Conservation (phyloP, 2,113 vertebrate species). For the Pedetes capensis region DNA sequence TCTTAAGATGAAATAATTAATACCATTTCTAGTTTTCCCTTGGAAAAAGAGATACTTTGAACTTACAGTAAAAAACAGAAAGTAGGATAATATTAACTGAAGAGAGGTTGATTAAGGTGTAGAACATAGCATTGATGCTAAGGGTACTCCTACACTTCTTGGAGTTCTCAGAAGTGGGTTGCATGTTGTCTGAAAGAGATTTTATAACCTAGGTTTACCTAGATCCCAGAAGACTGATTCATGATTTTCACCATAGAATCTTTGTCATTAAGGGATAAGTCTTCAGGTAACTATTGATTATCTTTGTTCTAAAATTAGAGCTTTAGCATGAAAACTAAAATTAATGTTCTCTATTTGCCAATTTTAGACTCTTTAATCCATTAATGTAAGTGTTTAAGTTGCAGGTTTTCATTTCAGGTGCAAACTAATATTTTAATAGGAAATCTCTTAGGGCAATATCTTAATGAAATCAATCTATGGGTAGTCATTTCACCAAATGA, state of each 20-base stretch:
- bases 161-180: neutral
- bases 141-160: neutral
- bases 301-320: constrained; percentile 6
- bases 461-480: neutral
- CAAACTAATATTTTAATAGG: constrained; percentile 58
- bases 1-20: neutral
- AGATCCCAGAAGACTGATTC: neutral
- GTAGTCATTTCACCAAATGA: constrained; percentile 37
- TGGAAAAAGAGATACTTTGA: neutral
- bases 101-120: neutral
- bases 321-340: constrained; percentile 25
- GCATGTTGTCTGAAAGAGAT: neutral
- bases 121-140: neutral
- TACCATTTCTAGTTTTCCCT: neutral
- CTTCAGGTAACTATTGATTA: constrained; percentile 6
- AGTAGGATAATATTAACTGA: constrained; percentile 5
- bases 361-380: constrained; percentile 6
- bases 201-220: neutral
- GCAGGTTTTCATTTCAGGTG: neutral
- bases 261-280: neutral
- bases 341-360: neutral
- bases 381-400: neutral
- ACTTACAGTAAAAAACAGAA: neutral
- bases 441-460: neutral
- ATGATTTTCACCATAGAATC: neutral